phyloP scores from a whole-genome alignment of 2,888 invertebrate species.

The Monoplex corrugatus region DNA sequence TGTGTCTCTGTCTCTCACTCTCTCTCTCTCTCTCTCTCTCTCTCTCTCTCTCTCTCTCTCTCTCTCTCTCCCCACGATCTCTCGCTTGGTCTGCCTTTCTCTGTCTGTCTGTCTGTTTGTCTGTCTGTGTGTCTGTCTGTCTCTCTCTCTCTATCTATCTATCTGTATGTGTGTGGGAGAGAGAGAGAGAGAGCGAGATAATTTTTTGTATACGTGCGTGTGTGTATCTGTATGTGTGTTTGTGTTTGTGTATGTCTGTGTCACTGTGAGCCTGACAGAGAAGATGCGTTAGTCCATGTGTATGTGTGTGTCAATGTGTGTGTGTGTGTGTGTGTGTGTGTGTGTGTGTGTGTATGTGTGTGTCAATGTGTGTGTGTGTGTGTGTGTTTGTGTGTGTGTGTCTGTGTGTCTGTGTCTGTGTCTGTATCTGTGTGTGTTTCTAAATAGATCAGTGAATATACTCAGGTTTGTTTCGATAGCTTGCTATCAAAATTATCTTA shows the following conservation, averaged over 20 bases:
- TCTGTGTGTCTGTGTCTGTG: not conserved
- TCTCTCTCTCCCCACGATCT: not conserved
- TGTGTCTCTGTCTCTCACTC: not conserved
- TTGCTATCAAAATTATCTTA: too few relatives aligned
- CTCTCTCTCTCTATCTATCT: not conserved
- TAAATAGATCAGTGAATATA: not conserved
- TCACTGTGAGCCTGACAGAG: not conserved
- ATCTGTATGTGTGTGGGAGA: not conserved
- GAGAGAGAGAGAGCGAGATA: too few relatives aligned
- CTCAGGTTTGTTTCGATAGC: too few relatives aligned
- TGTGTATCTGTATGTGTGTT: not conserved
- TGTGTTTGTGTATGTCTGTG: not conserved
- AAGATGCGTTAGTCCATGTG: too few relatives aligned
- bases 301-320: not conserved
- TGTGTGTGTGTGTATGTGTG: too few relatives aligned
- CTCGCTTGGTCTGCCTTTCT: not conserved
- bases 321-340: too few relatives aligned
- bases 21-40: not conserved
- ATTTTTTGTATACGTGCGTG: not conserved
- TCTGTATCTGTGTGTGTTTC: not conserved
- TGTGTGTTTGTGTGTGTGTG: not conserved
- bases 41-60: too few relatives aligned
- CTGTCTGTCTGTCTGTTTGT: not conserved
- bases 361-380: not conserved
- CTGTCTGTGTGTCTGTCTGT: not conserved